Conservation (phyloP, 2,797 vertebrate genomes). For the Periparus ater region DNA sequence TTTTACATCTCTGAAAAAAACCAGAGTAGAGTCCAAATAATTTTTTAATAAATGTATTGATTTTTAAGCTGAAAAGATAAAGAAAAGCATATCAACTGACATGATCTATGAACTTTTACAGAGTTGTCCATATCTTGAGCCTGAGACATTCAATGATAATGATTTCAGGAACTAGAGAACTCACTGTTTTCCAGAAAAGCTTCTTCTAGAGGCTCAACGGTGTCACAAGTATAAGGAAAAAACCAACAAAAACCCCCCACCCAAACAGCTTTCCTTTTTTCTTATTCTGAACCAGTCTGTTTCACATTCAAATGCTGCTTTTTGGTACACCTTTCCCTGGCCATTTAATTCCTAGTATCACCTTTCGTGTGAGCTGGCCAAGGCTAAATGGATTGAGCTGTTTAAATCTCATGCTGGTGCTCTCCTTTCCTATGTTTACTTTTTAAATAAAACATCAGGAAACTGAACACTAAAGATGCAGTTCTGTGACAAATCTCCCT, state of each 20-base stretch:
- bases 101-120: neutral
- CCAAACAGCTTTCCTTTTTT: neutral
- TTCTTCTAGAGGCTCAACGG: neutral
- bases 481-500: neutral
- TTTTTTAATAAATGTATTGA: neutral
- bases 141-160: neutral
- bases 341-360: neutral
- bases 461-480: neutral
- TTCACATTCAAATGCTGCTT: neutral
- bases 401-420: neutral
- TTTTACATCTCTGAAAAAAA: neutral
- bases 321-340: neutral
- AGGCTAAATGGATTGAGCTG: neutral
- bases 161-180: neutral
- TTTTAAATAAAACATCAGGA: neutral
- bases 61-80: neutral
- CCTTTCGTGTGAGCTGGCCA: neutral
- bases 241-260: no score
- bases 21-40: neutral
- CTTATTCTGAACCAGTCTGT: neutral
- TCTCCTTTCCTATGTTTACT: neutral
- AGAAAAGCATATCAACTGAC: neutral
- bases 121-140: neutral
- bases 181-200: neutral
- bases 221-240: neutral